Evolutionary conservation across 1,140 invertebrate species (phyloP), one percentile per base, ranked within the genome.

Genomic region (Drosophila bifasciata): DNA sequence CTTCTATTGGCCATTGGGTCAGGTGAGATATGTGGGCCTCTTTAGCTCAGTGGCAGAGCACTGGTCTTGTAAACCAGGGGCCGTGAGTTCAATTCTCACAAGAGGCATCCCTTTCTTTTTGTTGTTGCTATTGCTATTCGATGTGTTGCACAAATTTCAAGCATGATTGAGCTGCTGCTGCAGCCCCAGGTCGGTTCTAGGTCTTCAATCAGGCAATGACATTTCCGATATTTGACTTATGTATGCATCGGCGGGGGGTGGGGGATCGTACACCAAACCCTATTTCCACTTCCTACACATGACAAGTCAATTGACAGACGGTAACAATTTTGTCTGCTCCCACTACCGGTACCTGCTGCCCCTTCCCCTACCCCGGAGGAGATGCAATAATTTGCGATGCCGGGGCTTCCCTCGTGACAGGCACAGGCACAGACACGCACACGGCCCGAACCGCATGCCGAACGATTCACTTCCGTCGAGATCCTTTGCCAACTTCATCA

Each of bases 1-100:
- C 17, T 56, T 32, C 16, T 40, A 21, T 6, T 55, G 41, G 6
- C 32, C 56, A 48, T 19, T 48, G 3, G 21, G 17, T 36, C 23
- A 11, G n/a, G n/a, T 1, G 0, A 0, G 0, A 56, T 8, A 55
- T 5, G 41, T 41, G 63, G 36, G 96, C 95, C 96, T 96, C 95
- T 95, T 95, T 96, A 96, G 96, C 96, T 96, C 95, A 96, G 96
- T 95, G 96, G 96, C 95, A 97, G 95, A 96, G 96, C 96, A 96
- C 95, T 96, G 95, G 96, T 96, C 96, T 96, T 95, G 95, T 96
- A 96, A 96, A 96, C 95, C 95, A 96, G 95, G 95, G 95, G 95
- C 96, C 96, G 95, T 95, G 95, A 96, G 95, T 96, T 96, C 96
- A 95, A 96, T 95, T 94, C 96, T 96, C 96, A 95, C 94, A 95